Base-by-base conservation (phyloP, 2,888 invertebrate genomes). In the Plebejus anna region DNA sequence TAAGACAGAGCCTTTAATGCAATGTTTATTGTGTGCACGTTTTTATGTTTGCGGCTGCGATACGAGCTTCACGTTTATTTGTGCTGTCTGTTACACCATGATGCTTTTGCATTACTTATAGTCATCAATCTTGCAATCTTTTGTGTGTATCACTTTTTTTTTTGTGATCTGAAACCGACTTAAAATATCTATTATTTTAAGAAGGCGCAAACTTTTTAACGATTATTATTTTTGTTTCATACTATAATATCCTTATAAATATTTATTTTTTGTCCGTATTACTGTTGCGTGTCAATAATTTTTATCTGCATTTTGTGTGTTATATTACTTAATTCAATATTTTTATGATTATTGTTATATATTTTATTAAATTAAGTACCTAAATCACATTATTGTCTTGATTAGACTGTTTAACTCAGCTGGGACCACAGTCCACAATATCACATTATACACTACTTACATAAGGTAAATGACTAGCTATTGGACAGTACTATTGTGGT, bases 1-100 rank as follows among this genome's bases (percentile, higher is more conserved):
- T 84, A 84, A 87, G 86, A 89, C 88, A 89, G 88, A 86, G 86
- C 86, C 84, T 73, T 73, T 51, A 47, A 72, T 22, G 47, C 72
- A 47, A 42, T 42, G 11, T 47, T 72, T 13, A 47, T 47, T 47
- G 22, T 42, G 16, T 47, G 72, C 47, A 72, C 28, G 42, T 47
- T 76, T 78, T 55, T 76, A 75, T 77, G 57, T 77, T 75, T 13
- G 28, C 32, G 66, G 32, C 66, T 66, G 13, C 32, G 4, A 66
- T 32, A 66, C 16, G 7, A 5, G 32, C 66, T 66, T 66, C 0
- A 28, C 11, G 61, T 66, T 66, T 66, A 28, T 36, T 36, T 66
- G 22, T 28, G 22, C 3, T 28, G 6, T 28, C 6, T 61, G 4
- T 9, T 66, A 28, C 28, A 66, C 61, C 13, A 66, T 66, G 16